Evolutionary conservation across 1,140 invertebrate species (phyloP), one percentile per base, ranked within the genome.

Genomic region (Stenopsyche tienmushanensis): DNA sequence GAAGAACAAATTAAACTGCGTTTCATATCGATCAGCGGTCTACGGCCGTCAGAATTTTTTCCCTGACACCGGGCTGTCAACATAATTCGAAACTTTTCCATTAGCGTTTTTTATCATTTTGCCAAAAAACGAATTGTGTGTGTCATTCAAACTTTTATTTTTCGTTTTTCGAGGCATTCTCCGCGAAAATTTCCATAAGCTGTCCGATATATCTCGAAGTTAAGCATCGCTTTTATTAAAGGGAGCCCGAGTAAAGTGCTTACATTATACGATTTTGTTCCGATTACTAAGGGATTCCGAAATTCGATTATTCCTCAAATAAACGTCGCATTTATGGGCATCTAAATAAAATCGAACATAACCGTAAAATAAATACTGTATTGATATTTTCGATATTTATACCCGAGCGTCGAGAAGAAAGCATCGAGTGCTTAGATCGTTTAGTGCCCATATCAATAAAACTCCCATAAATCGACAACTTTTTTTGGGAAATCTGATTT

Each of bases 71-170:
- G 29, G 13, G 29, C 13, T 34, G 29, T 34, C 29, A 34, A 34
- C 29, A 13, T 34, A 34, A 7, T 34, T 34, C 29, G 13, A 34
- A 34, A 34, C 29, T 34, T 34, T 34, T 13, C 29, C 29, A 34
- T 34, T 34, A 34, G 29, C 29, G 13, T 34, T 34, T 34, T 34
- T 34, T 34, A 7, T 25, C 53, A 25, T 3, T 25, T n/a, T 29
- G n/a, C 34, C 24, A 18, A 55, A 34, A 55, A 55, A 34, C 25
- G 25, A 55, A 26, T 18, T 29, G 24, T n/a, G n/a, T 55, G n/a
- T 55, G 53, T 55, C 53, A 34, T 25, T 1, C 24, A 55, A 39
- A 20, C 17, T 15, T 55, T 55, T 55, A 55, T 55, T 55, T 55
- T 15, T 29, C 26, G n/a, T n/a, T 55, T 55, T 15, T 17, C n/a